Conservation (phyloP, 2,113 vertebrate species). For the Mesembrinibis cayennensis region DNA sequence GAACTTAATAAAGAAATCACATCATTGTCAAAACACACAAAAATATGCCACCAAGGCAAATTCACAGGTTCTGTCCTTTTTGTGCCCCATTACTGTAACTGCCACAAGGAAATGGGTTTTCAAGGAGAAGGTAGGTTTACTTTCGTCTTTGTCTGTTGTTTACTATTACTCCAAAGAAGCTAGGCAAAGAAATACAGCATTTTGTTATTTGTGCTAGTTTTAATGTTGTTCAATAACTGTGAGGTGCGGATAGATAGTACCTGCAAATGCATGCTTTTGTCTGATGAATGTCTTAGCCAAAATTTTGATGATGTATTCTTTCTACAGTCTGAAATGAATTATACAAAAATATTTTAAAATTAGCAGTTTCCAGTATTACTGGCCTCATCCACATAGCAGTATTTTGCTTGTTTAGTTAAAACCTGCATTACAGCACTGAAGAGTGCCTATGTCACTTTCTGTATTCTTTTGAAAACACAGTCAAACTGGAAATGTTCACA, state of each 20-base stretch:
- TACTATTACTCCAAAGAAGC: background rate
- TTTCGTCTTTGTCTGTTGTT: background rate
- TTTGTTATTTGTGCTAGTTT: background rate
- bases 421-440: background rate
- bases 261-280: background rate
- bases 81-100: background rate
- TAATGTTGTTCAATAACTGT: background rate
- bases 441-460: background rate
- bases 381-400: background rate
- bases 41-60: background rate
- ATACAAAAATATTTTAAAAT: background rate
- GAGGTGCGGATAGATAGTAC: background rate
- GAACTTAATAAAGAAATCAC: background rate
- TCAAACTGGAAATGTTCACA: background rate
- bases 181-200: background rate
- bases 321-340: background rate
- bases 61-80: background rate
- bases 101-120: background rate
- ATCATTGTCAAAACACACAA: background rate
- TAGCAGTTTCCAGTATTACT: background rate
- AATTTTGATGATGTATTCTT: background rate
- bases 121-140: slow-evolving; percentile 24
- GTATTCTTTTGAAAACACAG: background rate
- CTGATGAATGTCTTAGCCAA: background rate
- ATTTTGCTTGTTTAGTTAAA: background rate